phyloP scores from a whole-genome alignment of 2,888 invertebrate genomes.

The Hypsopygia costalis region DNA sequence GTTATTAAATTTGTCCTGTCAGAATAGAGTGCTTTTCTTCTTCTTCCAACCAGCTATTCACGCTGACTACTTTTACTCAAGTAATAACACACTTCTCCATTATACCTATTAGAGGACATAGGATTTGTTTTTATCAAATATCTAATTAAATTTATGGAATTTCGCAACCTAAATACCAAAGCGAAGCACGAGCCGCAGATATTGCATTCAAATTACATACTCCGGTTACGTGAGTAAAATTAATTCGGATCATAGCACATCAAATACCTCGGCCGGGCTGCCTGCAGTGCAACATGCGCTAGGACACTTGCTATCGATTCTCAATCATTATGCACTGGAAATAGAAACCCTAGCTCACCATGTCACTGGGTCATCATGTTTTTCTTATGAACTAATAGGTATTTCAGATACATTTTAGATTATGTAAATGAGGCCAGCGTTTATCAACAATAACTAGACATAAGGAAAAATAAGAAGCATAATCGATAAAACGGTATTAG shows the following conservation, averaged over 20 bases:
- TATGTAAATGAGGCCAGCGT: constrained; percentile 10
- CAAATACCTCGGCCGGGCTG: neutral
- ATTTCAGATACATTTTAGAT: constrained; percentile 10
- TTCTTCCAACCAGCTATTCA: too few species aligned
- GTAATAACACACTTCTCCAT: too few species aligned
- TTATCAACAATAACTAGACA: constrained; percentile 1
- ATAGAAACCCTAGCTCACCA: constrained; percentile 13
- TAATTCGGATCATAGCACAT: neutral
- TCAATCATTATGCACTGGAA: constrained; percentile 12
- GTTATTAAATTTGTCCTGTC: too few species aligned
- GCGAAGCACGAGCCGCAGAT: constrained; percentile 26
- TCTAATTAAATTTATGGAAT: too few species aligned
- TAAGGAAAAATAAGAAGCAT: too few species aligned
- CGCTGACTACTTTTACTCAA: too few species aligned
- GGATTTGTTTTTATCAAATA: too few species aligned
- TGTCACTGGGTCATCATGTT: constrained; percentile 15
- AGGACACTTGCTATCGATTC: constrained; percentile 17
- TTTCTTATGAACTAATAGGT: constrained; percentile 11
- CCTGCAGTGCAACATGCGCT: constrained; percentile 6
- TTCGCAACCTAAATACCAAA: constrained; percentile 16
- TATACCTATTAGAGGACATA: too few species aligned
- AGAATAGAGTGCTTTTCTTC: too few species aligned
- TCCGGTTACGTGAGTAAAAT: constrained; percentile 17
- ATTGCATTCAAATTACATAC: constrained; percentile 48
- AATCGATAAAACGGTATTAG: too few species aligned